Evolutionary conservation across 2,797 vertebrate genomes (phyloP), one percentile per base, ranked within the genome.

Genomic region (Cygnus olor): DNA sequence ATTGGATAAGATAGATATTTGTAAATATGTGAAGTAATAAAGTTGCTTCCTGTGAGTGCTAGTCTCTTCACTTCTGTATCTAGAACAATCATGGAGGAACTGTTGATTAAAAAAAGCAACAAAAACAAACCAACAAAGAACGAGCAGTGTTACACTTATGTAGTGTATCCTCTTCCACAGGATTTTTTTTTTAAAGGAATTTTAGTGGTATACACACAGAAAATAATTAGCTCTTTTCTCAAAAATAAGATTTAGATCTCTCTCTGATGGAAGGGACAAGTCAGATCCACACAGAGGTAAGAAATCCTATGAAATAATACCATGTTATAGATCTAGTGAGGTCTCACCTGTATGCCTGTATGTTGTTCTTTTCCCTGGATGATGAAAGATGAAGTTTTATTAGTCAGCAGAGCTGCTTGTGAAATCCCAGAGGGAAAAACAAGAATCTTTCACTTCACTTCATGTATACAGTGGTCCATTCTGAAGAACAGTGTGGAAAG

Each of bases 1-100:
- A 89, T 94, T 74, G 71, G 64, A 90, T 78, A 34, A n/a, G 19
- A 87, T 30, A 85, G 74, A 85, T 91, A 84, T 54, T 92, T 89
- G 5, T 84, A 91, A 90, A 73, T 78, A 92, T 8, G 16, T 85
- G 80, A 83, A 88, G 47, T 74, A 90, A 80, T 61, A 12, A 86
- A 94, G 87, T 92, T 89, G 56, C 28, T 94, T 95, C n/a, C 42
- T 81, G 6, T 76, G 77, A 92, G 70, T 69, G 53, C 38, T 80
- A 64, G 17, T 66, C 27, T 56, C 53, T 74, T 92, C 10, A 51
- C 92, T 91, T 94, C 65, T 88, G 13, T 70, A 82, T 82, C 84
- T 76, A 85, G 78, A 94, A 89, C 47, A 94, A 76, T 91, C 49
- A 79, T n/a, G 12, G 24, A 88, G 77, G 77, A 95, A 25, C 28